A percentile compares a stretch with the other conserved stretches of the same genome.
phyloP scores from a whole-genome alignment of 2,888 invertebrate species.

The Apoda limacodes region DNA sequence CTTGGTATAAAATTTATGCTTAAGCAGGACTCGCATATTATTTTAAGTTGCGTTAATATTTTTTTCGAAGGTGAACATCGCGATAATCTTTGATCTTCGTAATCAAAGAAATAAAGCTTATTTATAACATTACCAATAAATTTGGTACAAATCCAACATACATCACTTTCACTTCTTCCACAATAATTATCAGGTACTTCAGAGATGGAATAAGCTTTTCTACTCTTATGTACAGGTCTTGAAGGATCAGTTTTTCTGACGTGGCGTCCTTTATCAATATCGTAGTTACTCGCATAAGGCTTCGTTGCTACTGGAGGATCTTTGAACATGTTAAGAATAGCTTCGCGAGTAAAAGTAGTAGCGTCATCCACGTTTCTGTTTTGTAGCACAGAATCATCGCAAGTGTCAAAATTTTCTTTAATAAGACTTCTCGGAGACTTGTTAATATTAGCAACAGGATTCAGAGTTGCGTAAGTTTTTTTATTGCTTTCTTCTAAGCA shows the following conservation, averaged over 20 bases:
- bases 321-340: constrained; percentile 57
- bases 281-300: constrained; percentile 35
- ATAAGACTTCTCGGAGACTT: constrained; percentile 45
- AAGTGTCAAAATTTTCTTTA: constrained; percentile 29
- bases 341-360: constrained; percentile 41
- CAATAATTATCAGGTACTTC: constrained; percentile 35
- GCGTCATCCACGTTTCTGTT: constrained; percentile 34
- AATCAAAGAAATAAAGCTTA: constrained; percentile 54
- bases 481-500: constrained; percentile 37
- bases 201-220: constrained; percentile 29
- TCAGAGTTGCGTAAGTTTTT: constrained; percentile 41
- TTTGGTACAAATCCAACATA: constrained; percentile 51
- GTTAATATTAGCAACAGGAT: constrained; percentile 32
- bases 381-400: constrained; percentile 25
- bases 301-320: constrained; percentile 50
- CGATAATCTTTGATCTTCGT: constrained; percentile 54
- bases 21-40: constrained; percentile 49
- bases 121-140: constrained; percentile 39
- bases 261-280: constrained; percentile 40
- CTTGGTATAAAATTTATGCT: constrained; percentile 45
- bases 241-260: constrained; percentile 55
- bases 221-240: constrained; percentile 38
- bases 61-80: constrained; percentile 48
- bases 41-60: constrained; percentile 42
- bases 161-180: constrained; percentile 36